These are phyloP conservation scores for Odontophorus gujanensis DNA, from an alignment of 2,113 vertebrate genomes.

Conservation along the genomic window DNA sequence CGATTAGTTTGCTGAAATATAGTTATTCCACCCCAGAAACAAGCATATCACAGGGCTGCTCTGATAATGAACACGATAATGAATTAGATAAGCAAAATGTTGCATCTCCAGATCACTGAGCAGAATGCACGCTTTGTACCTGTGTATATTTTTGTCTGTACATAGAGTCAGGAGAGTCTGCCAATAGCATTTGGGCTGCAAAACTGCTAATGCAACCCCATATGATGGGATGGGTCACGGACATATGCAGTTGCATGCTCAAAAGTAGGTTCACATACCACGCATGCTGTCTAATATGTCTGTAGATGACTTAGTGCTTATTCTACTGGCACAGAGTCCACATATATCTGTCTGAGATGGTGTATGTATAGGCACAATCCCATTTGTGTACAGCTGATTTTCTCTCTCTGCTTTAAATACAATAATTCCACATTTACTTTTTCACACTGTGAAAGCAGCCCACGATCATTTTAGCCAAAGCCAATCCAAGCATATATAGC, in stretches of 20 bases:
- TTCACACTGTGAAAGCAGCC: background rate
- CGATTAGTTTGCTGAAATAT: background rate
- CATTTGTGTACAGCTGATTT: background rate
- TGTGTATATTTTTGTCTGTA: background rate
- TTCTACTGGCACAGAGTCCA: background rate
- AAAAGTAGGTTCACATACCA: background rate
- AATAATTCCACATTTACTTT: background rate
- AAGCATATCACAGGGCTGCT: background rate
- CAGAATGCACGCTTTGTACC: background rate
- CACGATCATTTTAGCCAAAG: background rate
- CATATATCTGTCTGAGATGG: background rate
- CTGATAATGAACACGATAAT: background rate
- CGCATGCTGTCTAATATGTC: accelerated
- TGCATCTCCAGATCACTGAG: background rate
- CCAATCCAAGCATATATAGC: background rate
- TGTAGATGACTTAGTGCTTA: background rate
- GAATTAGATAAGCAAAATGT: background rate
- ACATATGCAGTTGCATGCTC: background rate
- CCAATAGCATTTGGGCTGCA: background rate
- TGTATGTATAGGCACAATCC: background rate
- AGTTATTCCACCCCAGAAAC: background rate
- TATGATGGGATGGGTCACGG: background rate
- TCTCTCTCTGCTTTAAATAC: constrained; percentile 12
- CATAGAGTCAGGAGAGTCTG: background rate
- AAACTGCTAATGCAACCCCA: background rate